Evolutionary conservation across 2,113 vertebrate genomes (phyloP).

Genomic region (Cygnus buccinator): DNA sequence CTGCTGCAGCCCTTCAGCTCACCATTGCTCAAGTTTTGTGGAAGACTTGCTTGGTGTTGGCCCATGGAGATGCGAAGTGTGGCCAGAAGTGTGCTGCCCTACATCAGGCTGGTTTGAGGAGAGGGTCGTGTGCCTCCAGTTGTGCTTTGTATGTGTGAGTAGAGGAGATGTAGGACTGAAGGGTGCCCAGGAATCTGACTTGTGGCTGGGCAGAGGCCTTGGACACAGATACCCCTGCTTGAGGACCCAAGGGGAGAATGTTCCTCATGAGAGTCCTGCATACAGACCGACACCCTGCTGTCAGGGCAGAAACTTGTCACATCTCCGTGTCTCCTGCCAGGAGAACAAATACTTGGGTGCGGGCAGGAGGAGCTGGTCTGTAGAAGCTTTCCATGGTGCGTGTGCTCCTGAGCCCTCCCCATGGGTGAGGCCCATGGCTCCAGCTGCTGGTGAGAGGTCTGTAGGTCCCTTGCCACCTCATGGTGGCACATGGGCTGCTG

Average conservation of each 20-base stretch:
- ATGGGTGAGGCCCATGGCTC: not conserved
- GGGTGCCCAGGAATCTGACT: accelerated
- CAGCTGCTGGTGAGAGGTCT: not conserved
- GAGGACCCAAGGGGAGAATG: accelerated
- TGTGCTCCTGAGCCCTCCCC: not conserved
- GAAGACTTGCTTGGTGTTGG: not conserved
- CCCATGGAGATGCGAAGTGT: accelerated
- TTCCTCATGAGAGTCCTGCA: not conserved
- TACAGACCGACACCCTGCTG: not conserved
- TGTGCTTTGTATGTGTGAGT: not conserved
- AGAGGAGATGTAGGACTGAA: not conserved
- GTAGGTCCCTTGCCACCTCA: not conserved
- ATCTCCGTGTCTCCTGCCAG: not conserved
- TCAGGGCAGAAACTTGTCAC: accelerated
- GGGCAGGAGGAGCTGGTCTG: not conserved
- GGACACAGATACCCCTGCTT: not conserved
- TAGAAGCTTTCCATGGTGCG: not conserved
- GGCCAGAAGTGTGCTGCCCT: not conserved
- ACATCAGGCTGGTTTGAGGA: not conserved
- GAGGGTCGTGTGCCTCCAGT: not conserved
- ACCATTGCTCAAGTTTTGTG: not conserved
- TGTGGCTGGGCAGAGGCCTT: not conserved
- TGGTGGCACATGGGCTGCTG: not conserved
- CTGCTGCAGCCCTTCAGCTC: not conserved
- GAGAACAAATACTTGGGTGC: not conserved